Percentiles rank a stretch among this genome's conserved stretches.
These are phyloP conservation scores for Hyperoplus immaculatus DNA, from an alignment of 2,797 vertebrate genomes.

Conservation along the genomic window DNA sequence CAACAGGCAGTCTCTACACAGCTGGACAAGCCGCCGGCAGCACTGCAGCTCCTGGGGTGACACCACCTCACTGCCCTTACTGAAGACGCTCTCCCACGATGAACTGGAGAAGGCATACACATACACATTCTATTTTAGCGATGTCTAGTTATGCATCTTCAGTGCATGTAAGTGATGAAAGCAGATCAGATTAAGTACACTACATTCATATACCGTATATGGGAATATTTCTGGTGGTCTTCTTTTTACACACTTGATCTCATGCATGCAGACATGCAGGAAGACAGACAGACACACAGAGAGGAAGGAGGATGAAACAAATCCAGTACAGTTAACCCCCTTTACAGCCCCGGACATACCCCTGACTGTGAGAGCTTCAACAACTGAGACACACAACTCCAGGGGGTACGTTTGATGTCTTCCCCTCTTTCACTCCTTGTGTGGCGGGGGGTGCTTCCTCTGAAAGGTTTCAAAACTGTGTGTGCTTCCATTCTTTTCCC, in stretches of 20 bases:
- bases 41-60: slow-evolving; percentile 94
- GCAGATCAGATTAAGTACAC: neutral
- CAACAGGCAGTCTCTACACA: slow-evolving; percentile 95
- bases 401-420: slow-evolving; percentile 80
- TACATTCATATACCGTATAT: neutral
- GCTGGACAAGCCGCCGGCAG: slow-evolving; percentile 94
- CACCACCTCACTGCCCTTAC: slow-evolving; percentile 91
- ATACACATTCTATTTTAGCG: slow-evolving; percentile 7
- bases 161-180: neutral
- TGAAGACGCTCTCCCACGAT: slow-evolving; percentile 96
- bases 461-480: slow-evolving; percentile 75
- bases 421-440: slow-evolving; percentile 67
- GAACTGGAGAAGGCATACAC: slow-evolving; percentile 83
- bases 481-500: slow-evolving; percentile 70
- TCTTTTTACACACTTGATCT: slow-evolving; percentile 12
- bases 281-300: slow-evolving; percentile 49
- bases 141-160: neutral
- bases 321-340: slow-evolving; percentile 82
- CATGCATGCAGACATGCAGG: slow-evolving; percentile 23
- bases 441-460: slow-evolving; percentile 58
- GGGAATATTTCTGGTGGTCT: neutral
- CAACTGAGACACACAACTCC: slow-evolving; percentile 76
- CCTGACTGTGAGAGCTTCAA: slow-evolving; percentile 77
- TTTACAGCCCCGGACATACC: slow-evolving; percentile 76
- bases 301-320: slow-evolving; percentile 70